Conservation (phyloP, 2,888 invertebrate genomes). For the Mesochorus sp. region DNA sequence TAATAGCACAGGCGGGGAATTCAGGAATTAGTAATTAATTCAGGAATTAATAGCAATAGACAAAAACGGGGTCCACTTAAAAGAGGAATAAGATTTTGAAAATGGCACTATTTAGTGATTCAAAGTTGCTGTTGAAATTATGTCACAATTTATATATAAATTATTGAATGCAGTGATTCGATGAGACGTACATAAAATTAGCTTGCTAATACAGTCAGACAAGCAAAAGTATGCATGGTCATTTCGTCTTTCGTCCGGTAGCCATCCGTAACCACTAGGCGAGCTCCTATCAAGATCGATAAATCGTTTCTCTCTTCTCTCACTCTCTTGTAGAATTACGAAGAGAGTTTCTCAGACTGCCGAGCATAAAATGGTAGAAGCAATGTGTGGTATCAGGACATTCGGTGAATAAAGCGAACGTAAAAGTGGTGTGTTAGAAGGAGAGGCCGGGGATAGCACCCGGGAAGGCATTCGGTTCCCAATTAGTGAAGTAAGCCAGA, state of each 20-base stretch:
- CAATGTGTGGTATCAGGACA: constrained; percentile 27
- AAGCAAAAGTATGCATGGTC: constrained; percentile 27
- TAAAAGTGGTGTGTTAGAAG: constrained; percentile 19
- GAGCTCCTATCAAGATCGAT: constrained; percentile 55
- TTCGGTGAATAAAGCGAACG: constrained; percentile 36
- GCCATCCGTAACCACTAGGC: constrained; percentile 33
- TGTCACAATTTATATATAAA: constrained; percentile 1
- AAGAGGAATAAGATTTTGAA: too few species aligned
- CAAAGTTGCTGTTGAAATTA: too few species aligned
- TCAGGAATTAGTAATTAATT: too few species aligned
- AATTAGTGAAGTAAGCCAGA: constrained; percentile 57
- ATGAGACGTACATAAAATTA: not conserved
- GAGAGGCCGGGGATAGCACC: constrained; percentile 30
- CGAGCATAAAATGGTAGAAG: constrained; percentile 46
- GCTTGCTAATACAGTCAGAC: not conserved
- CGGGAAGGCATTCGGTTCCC: constrained; percentile 53
- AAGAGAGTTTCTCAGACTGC: constrained; percentile 34
- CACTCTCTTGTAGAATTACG: constrained; percentile 42
- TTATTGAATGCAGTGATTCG: not conserved
- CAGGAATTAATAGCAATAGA: too few species aligned
- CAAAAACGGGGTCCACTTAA: too few species aligned
- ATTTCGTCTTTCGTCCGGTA: constrained; percentile 32
- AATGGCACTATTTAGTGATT: too few species aligned
- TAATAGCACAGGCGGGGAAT: too few species aligned
- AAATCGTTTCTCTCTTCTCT: constrained; percentile 50